A percentile compares a stretch with the other conserved stretches of the same genome.
Evolutionary conservation across 2,113 vertebrate species (phyloP).

Genomic region (Otus sunia): DNA sequence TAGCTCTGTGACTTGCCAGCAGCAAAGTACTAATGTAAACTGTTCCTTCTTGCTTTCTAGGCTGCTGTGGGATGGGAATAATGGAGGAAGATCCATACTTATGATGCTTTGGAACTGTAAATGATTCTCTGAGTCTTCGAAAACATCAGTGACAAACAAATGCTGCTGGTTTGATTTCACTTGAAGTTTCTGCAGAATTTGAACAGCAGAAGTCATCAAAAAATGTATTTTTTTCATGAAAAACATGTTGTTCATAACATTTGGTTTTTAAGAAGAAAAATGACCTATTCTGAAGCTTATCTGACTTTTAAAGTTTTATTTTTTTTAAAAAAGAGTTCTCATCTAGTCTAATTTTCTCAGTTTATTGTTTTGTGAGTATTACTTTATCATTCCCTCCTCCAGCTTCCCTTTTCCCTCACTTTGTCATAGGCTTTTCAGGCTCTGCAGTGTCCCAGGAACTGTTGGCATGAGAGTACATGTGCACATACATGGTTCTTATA

Average conservation of each 20-base stretch:
- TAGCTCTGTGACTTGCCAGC: background rate
- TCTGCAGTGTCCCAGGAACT: rapidly evolving
- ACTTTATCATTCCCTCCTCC: background rate
- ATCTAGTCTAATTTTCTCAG: background rate
- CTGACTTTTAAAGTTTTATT: background rate
- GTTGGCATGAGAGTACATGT: background rate
- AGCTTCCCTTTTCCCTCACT: background rate
- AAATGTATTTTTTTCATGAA: background rate
- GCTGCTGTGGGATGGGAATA: background rate
- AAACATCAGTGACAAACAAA: background rate
- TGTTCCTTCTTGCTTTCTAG: background rate
- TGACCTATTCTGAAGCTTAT: background rate
- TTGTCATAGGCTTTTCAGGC: background rate
- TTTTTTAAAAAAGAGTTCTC: background rate
- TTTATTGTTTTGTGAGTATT: background rate
- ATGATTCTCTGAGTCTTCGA: background rate
- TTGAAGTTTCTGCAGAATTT: conserved; percentile 8
- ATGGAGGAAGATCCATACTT: background rate
- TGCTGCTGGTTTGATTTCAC: background rate
- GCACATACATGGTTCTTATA: background rate
- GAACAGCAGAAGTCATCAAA: background rate
- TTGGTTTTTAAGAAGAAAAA: background rate
- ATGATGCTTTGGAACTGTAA: background rate
- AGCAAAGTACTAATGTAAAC: background rate
- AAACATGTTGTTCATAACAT: background rate